phyloP scores from a whole-genome alignment of 2,113 vertebrate genomes.

The Tichodroma muraria region DNA sequence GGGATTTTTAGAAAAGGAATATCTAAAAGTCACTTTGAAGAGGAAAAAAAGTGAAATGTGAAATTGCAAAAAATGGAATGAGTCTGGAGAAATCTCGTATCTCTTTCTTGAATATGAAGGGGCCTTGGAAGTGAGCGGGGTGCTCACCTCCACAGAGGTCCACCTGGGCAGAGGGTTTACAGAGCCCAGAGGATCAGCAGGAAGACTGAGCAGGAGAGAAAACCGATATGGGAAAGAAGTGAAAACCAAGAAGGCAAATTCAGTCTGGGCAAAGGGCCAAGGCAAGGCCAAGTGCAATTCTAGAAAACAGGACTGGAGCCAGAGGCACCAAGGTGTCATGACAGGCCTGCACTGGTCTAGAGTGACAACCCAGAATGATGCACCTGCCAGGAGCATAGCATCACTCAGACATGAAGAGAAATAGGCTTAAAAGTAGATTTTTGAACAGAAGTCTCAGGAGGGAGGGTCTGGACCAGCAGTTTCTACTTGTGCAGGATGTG shows the following conservation, averaged over 20 bases:
- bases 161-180: not conserved
- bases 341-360: not conserved
- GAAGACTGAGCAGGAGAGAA: slow-evolving; percentile 3
- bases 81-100: not conserved
- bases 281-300: slow-evolving; percentile 49
- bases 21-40: not conserved
- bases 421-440: not conserved
- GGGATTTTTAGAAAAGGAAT: not conserved
- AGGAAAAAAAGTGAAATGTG: not conserved
- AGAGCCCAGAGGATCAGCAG: not conserved
- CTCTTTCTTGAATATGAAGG: not conserved
- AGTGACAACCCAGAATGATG: not conserved
- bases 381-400: not conserved
- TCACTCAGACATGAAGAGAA: not conserved
- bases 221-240: slow-evolving; percentile 33
- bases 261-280: slow-evolving; percentile 44
- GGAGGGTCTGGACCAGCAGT: not conserved
- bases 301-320: slow-evolving; percentile 12
- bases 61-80: not conserved
- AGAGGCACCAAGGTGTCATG: slow-evolving; percentile 25
- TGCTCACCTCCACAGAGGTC: not conserved
- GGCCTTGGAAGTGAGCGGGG: not conserved
- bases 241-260: slow-evolving; percentile 51
- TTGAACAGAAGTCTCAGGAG: not conserved
- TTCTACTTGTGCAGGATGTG: not conserved